Evolutionary conservation across 2,888 invertebrate species (phyloP), one percentile per base, ranked within the genome.

Genomic region (Latrodectus elegans): DNA sequence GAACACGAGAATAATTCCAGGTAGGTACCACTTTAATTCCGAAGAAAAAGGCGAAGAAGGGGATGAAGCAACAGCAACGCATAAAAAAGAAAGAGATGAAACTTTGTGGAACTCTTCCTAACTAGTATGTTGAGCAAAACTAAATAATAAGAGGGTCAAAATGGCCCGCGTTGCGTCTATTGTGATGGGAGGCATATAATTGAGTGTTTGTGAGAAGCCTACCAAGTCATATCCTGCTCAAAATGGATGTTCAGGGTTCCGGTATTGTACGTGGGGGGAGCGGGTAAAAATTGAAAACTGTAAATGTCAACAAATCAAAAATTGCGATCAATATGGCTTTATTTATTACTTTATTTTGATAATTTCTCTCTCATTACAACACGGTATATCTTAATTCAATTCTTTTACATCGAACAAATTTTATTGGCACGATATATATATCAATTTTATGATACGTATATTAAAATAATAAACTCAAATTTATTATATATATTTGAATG

Each of bases 181-280:
- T 87, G 86, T 87, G 86, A 87, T 87, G 81, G 76, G 72, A 71
- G 76, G 67, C 60, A 68, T 80, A 77, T 87, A 86, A 87, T 87
- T 81, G 86, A 81, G 86, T 87, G 86, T 81, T 82, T 87, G 81
- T 72, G 86, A 87, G 86, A 60, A 67, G 86, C 71, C 77, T 77
- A 87, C 80, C 81, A 77, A 87, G 81, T 87, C 76, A 87, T 87
- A 87, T 87, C 86, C 86, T 87, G 86, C 86, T 87, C 17, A 60
- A 38, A 81, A 87, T 87, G 86, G 80, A 87, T 76, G 72, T 67
- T 64, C 65, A 67, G 68, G 67, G 86, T 77, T 87, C 81, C 86
- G 77, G 86, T 81, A 81, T 73, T 55, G 86, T 72, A 67, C 77
- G 49, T 53, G 2, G 14, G 53, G 53, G 86, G 86, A 51, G 0